Conservation (phyloP, 92 coral and sea anemone species). For the Muricea muricata region DNA sequence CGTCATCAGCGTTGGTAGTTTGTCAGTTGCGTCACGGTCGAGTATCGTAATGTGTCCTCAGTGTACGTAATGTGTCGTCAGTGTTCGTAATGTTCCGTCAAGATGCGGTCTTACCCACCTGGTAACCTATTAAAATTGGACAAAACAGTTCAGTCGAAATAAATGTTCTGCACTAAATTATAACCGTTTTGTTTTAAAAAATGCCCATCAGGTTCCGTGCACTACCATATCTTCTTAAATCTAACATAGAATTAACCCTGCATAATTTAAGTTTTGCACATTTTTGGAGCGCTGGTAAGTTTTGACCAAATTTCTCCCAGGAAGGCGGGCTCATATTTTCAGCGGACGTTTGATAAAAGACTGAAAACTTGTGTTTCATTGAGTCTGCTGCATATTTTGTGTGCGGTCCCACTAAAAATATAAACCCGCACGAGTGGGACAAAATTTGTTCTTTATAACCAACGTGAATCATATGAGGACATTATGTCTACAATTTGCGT, state of each 20-base stretch:
- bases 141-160: not conserved
- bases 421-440: not conserved
- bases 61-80: conserved; percentile 2
- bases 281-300: too few species aligned
- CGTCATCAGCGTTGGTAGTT: not conserved
- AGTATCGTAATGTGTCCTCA: not conserved
- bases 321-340: too few species aligned
- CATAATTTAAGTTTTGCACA: not conserved
- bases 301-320: too few species aligned
- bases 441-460: too few species aligned
- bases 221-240: not conserved
- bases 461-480: too few species aligned
- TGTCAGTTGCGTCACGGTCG: not conserved
- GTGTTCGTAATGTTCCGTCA: conserved; percentile 27
- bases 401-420: too few species aligned
- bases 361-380: too few species aligned
- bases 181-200: not conserved
- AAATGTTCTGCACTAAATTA: too few species aligned
- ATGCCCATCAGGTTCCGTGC: not conserved
- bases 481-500: not conserved
- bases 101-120: not conserved
- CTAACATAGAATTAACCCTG: not conserved
- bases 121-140: not conserved
- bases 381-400: too few species aligned
- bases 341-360: too few species aligned